phyloP scores from a whole-genome alignment of 1,140 invertebrate species.

The Paraescarpia echinospica region DNA sequence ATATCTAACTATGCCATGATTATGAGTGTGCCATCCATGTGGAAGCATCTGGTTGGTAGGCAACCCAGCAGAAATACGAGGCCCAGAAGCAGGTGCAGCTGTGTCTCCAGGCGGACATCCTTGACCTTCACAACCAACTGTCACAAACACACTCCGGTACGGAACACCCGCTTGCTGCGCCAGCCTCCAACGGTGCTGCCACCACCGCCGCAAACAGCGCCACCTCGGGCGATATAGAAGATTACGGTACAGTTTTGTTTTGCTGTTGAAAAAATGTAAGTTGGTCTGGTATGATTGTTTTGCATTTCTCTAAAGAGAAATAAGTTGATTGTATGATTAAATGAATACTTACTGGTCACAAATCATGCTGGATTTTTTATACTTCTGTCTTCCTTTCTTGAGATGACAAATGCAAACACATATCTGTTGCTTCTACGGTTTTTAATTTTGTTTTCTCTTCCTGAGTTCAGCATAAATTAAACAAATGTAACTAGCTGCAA shows the following conservation, averaged over 20 bases:
- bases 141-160: not conserved
- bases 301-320: not conserved
- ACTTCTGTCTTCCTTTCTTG: too few species aligned
- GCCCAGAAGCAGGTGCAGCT: slow-evolving; percentile 41
- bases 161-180: not conserved
- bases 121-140: slow-evolving; percentile 38
- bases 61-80: slow-evolving; percentile 44
- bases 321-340: not conserved
- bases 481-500: too few species aligned
- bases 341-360: too few species aligned
- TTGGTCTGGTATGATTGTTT: not conserved
- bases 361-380: too few species aligned
- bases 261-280: not conserved
- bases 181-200: not conserved
- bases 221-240: not conserved
- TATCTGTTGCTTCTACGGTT: too few species aligned
- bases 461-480: too few species aligned
- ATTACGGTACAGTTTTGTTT: not conserved
- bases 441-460: too few species aligned
- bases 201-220: not conserved
- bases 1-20: not conserved
- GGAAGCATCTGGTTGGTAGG: slow-evolving; percentile 29
- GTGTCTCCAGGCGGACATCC: slow-evolving; percentile 37
- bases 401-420: too few species aligned
- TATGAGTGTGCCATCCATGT: not conserved